A percentile compares a stretch with the other conserved stretches of the same genome.
Conservation (phyloP, 2,888 invertebrate genomes). For the Chloroclystis v-ata region DNA sequence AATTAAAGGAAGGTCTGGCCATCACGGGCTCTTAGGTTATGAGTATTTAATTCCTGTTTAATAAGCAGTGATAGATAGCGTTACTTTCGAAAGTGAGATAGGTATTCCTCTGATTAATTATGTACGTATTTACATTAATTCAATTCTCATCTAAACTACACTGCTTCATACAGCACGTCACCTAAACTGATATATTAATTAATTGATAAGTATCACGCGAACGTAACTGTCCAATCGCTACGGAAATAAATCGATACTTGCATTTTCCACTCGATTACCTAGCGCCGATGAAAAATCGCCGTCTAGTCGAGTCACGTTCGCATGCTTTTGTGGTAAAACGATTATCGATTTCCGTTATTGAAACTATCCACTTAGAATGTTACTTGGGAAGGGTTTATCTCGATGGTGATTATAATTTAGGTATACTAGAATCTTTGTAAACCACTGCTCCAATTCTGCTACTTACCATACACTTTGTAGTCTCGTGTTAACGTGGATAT, state of each 20-base stretch:
- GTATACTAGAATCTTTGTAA: too few species aligned
- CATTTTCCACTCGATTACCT: slow-evolving; percentile 56
- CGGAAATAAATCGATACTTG: slow-evolving; percentile 39
- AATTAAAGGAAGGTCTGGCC: too few species aligned
- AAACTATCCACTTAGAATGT: slow-evolving; percentile 4
- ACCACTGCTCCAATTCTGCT: too few species aligned
- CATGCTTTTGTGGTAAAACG: slow-evolving; percentile 38
- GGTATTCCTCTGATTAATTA: too few species aligned
- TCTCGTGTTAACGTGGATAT: too few species aligned
- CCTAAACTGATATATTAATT: background rate
- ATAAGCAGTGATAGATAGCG: too few species aligned
- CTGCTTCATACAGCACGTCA: background rate
- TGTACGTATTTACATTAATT: background rate
- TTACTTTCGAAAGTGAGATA: too few species aligned
- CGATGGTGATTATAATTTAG: background rate
- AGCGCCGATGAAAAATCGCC: slow-evolving; percentile 49
- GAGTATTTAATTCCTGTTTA: too few species aligned
- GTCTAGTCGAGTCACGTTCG: slow-evolving; percentile 45
- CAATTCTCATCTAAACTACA: background rate
- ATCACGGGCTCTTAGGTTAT: too few species aligned
- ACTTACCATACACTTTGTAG: too few species aligned
- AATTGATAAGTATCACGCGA: slow-evolving; percentile 15
- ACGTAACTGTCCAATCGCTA: slow-evolving; percentile 19
- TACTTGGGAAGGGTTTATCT: slow-evolving; percentile 5
- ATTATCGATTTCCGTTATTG: slow-evolving; percentile 44